Conservation (phyloP, 2,888 invertebrate species). For the Beris morrisii region DNA sequence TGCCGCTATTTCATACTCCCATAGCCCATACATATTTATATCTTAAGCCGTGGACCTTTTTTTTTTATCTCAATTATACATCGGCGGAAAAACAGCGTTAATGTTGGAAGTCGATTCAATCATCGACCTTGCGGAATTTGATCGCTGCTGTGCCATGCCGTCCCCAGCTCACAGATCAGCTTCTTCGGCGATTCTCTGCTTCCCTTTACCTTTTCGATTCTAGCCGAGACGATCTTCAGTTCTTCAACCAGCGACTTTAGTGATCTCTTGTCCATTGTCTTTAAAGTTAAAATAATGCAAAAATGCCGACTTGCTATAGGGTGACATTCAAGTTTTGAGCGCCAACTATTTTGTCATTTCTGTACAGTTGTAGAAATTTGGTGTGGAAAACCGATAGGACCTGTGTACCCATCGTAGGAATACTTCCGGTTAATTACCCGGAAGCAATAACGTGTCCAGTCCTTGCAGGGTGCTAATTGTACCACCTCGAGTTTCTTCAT, state of each 20-base stretch:
- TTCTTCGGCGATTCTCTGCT: neutral
- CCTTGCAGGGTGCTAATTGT: too few species aligned
- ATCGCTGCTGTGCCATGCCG: conserved; percentile 31
- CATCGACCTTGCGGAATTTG: conserved; percentile 45
- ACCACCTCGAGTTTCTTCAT: too few species aligned
- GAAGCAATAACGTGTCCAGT: too few species aligned
- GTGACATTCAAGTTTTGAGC: conserved; percentile 27
- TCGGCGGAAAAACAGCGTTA: conserved; percentile 40
- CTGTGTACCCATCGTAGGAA: too few species aligned
- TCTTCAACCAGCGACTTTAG: conserved; percentile 18
- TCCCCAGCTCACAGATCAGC: neutral
- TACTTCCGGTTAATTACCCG: too few species aligned
- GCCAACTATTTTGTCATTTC: conserved; percentile 18
- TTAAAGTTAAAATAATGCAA: conserved; percentile 43
- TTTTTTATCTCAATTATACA: conserved; percentile 45
- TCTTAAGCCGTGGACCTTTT: conserved; percentile 41
- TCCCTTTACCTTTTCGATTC: conserved; percentile 2
- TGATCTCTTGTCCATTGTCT: conserved; percentile 35
- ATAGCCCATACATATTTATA: conserved; percentile 43
- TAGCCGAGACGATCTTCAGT: neutral
- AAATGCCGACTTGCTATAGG: conserved; percentile 42
- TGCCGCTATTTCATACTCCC: conserved; percentile 5
- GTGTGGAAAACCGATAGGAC: too few species aligned
- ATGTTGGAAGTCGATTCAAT: conserved; percentile 39
- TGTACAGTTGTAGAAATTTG: too few species aligned